Percentiles rank a stretch among this genome's conserved stretches.
phyloP scores from a whole-genome alignment of 2,888 invertebrate genomes.

The Plebejus melissa region DNA sequence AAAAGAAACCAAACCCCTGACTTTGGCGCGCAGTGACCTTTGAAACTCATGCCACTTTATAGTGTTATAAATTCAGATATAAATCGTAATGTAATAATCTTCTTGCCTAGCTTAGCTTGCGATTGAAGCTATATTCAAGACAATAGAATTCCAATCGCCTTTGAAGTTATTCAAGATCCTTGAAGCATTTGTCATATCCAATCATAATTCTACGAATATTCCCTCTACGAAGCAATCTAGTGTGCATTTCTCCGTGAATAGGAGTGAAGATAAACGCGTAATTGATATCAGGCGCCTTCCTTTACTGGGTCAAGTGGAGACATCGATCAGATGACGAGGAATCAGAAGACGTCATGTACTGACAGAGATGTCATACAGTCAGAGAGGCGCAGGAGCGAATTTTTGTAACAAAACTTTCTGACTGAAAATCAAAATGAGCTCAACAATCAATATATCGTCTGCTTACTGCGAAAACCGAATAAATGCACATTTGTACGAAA shows the following conservation, averaged over 20 bases:
- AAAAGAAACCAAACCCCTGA: too few relatives aligned
- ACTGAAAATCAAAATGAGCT: background rate
- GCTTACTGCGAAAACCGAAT: too few relatives aligned
- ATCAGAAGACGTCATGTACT: background rate
- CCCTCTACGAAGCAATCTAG: background rate
- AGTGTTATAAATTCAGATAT: too few relatives aligned
- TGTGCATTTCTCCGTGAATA: background rate
- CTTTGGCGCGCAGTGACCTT: too few relatives aligned
- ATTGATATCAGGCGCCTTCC: slow-evolving; percentile 28
- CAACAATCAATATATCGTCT: too few relatives aligned
- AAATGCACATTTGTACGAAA: too few relatives aligned
- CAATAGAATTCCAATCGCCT: too few relatives aligned
- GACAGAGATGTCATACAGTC: background rate
- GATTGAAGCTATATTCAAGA: too few relatives aligned
- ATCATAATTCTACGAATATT: too few relatives aligned
- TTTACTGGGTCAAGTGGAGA: slow-evolving; percentile 27
- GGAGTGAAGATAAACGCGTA: slow-evolving; percentile 24
- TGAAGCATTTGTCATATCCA: background rate
- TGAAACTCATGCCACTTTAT: too few relatives aligned
- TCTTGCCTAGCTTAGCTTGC: too few relatives aligned
- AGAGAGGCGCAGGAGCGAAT: background rate
- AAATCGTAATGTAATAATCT: too few relatives aligned
- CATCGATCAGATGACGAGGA: slow-evolving; percentile 6
- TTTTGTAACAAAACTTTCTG: background rate
- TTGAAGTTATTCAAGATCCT: background rate